Evolutionary conservation across 2,888 invertebrate genomes (phyloP).

Genomic region (Thymelicus sylvestris): DNA sequence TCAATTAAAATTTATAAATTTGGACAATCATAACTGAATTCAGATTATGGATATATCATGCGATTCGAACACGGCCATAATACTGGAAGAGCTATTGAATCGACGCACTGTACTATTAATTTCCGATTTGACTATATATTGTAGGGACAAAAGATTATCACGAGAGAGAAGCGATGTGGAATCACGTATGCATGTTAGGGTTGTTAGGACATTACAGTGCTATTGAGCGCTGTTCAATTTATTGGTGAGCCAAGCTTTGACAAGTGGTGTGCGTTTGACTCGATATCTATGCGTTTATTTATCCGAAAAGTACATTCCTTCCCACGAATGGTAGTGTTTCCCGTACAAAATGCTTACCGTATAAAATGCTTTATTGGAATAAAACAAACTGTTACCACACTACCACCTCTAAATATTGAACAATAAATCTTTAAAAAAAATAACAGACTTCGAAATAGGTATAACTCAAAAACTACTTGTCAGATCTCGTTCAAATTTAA

Average conservation of each 20-base stretch:
- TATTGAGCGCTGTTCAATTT: constrained; percentile 18
- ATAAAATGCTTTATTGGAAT: no score
- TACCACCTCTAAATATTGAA: no score
- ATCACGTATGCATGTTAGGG: constrained; percentile 19
- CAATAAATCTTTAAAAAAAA: no score
- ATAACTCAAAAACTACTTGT: no score
- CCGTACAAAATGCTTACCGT: no score
- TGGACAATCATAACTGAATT: neutral
- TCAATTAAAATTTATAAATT: constrained; percentile 2
- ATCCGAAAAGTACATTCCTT: neutral
- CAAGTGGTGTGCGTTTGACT: neutral
- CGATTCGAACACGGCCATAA: constrained; percentile 28
- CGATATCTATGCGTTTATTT: neutral
- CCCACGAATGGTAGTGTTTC: neutral
- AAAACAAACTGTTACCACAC: no score
- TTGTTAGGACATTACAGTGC: constrained; percentile 23
- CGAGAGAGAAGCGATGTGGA: constrained; percentile 7
- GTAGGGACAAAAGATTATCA: constrained; percentile 12
- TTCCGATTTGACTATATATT: constrained; percentile 29
- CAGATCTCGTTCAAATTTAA: no score
- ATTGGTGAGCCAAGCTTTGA: constrained; percentile 3
- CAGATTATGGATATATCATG: constrained; percentile 10
- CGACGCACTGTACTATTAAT: constrained; percentile 24
- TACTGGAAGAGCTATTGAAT: constrained; percentile 24
- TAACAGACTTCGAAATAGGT: no score